Percentiles rank a stretch among this genome's conserved stretches.
Evolutionary conservation across 2,797 vertebrate species (phyloP).

Genomic region (Chaetophractus vellerosus): DNA sequence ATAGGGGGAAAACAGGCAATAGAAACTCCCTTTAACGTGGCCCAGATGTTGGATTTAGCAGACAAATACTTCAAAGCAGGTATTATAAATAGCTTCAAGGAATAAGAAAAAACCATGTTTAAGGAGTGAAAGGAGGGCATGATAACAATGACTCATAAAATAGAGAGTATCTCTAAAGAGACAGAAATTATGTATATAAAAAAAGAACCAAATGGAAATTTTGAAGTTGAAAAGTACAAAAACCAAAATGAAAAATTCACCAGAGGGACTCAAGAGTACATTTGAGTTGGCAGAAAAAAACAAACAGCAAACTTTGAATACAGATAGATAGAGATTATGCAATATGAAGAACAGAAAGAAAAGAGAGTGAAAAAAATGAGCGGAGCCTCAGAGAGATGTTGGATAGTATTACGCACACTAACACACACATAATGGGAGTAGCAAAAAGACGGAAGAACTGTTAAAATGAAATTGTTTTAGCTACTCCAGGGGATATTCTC

Average conservation of each 20-base stretch:
- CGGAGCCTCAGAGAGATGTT: neutral
- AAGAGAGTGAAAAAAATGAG: neutral
- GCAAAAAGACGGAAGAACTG: neutral
- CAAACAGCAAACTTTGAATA: neutral
- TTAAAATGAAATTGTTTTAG: neutral
- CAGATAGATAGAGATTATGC: neutral
- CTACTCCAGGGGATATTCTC: neutral
- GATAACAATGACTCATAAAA: neutral
- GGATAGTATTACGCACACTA: neutral
- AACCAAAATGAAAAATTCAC: neutral
- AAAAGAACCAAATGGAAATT: neutral
- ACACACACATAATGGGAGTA: too few species aligned
- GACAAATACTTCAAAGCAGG: neutral
- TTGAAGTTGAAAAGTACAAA: neutral
- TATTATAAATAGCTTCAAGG: neutral
- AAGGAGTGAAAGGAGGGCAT: neutral
- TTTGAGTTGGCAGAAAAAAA: too few species aligned
- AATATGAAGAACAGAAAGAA: neutral
- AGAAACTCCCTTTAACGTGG: neutral
- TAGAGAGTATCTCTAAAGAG: neutral
- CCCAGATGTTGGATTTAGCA: neutral
- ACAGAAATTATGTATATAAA: neutral
- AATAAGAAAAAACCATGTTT: neutral
- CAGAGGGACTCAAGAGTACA: neutral
- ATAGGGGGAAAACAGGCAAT: neutral